Evolutionary conservation across 1,140 invertebrate species (phyloP).

Genomic region (Cyrtorhinus lividipennis): DNA sequence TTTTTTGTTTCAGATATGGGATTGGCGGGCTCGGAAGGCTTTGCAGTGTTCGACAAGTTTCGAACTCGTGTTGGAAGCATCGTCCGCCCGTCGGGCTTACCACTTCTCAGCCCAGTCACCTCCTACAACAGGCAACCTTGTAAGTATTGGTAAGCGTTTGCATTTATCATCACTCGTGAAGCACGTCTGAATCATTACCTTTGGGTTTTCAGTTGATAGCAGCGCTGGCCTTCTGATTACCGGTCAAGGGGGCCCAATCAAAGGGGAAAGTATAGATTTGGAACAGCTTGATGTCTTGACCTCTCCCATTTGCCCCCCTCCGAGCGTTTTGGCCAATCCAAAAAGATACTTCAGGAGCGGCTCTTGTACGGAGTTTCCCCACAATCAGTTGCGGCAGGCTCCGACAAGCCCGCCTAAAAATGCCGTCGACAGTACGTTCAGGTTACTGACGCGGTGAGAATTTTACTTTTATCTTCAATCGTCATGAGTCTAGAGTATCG

Average conservation of each 20-base stretch:
- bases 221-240: slow-evolving; percentile 45
- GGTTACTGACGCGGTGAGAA: slow-evolving; percentile 15
- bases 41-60: slow-evolving; percentile 40
- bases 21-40: slow-evolving; percentile 31
- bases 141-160: slow-evolving; percentile 24
- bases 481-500: no score
- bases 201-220: slow-evolving; percentile 34
- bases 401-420: slow-evolving; percentile 18
- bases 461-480: no score
- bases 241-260: slow-evolving; percentile 18
- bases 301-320: neutral
- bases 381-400: slow-evolving; percentile 12
- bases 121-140: slow-evolving; percentile 25
- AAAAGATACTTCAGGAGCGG: slow-evolving; percentile 22
- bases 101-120: slow-evolving; percentile 25
- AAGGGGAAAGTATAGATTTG: slow-evolving; percentile 19
- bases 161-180: neutral
- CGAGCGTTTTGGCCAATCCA: neutral
- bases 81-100: slow-evolving; percentile 37
- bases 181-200: no score
- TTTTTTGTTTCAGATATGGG: neutral
- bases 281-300: slow-evolving; percentile 17
- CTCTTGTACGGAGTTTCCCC: slow-evolving; percentile 24
- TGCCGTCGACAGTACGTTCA: slow-evolving; percentile 11
- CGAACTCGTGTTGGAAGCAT: slow-evolving; percentile 44